These are phyloP conservation scores for Heliconius erato DNA, from an alignment of 2,888 invertebrate species.

Conservation along the genomic window DNA sequence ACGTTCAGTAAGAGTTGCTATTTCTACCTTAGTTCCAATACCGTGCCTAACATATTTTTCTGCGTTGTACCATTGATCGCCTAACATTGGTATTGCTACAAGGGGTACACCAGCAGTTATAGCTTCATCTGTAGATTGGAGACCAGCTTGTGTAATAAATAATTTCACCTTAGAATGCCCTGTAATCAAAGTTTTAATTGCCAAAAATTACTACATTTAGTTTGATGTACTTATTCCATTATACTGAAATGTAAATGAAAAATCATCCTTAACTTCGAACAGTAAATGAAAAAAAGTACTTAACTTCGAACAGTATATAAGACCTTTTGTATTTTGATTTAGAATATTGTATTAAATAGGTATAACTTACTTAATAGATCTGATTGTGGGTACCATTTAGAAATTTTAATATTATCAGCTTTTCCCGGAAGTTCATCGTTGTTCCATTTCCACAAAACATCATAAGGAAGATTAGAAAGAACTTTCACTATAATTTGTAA, in stretches of 20 bases:
- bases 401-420: conserved; percentile 61
- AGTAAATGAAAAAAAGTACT: neutral
- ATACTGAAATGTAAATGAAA: too few species aligned
- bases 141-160: conserved; percentile 73
- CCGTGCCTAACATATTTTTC: conserved; percentile 59
- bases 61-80: conserved; percentile 71
- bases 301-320: neutral
- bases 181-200: neutral
- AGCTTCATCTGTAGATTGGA: conserved; percentile 56
- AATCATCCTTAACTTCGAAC: neutral
- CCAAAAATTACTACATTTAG: too few species aligned
- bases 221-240: too few species aligned
- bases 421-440: conserved; percentile 55
- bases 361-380: conserved; percentile 62
- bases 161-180: conserved; percentile 67
- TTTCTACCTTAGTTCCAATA: conserved; percentile 64
- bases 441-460: conserved; percentile 68
- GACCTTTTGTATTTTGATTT: neutral
- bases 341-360: neutral
- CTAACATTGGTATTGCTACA: conserved; percentile 69
- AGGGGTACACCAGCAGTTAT: conserved; percentile 69
- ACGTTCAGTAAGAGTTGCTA: conserved; percentile 58
- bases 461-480: conserved; percentile 62
- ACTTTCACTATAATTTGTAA: conserved; percentile 57
- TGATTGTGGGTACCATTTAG: conserved; percentile 68